Conservation (phyloP, 2,113 vertebrate genomes). For the Pterocles burchelli region DNA sequence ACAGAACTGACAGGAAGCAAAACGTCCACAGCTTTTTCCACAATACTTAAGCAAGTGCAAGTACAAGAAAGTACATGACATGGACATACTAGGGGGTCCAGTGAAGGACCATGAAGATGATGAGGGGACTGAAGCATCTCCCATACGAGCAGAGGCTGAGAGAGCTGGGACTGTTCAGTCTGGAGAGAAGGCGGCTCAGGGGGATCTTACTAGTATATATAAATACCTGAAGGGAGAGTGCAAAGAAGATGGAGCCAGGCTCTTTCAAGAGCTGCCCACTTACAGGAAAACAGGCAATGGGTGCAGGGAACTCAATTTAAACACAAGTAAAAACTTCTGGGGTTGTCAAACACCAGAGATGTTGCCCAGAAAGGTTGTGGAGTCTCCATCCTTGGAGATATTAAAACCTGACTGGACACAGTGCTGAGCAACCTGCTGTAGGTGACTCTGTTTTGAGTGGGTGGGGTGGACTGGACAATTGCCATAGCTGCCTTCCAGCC, state of each 20-base stretch:
- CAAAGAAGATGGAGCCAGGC: neutral
- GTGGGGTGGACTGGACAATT: neutral
- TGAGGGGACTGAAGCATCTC: neutral
- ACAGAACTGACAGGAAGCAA: neutral
- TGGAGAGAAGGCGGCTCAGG: neutral
- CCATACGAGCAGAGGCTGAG: neutral
- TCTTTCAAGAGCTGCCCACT: neutral
- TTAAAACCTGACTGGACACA: neutral
- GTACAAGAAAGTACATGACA: neutral
- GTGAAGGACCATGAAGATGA: neutral
- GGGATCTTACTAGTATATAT: neutral
- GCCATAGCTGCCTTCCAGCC: neutral
- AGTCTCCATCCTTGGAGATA: neutral
- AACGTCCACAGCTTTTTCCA: neutral
- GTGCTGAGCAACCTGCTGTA: neutral
- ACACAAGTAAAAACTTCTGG: neutral
- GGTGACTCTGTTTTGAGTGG: neutral
- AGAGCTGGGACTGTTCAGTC: neutral
- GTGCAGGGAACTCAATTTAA: neutral
- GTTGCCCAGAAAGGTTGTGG: neutral
- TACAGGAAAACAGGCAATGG: neutral
- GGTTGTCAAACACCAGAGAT: neutral
- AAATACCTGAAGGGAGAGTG: neutral
- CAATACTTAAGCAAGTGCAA: neutral
- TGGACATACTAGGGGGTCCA: neutral